Percentiles rank a stretch among this genome's conserved stretches.
These are phyloP conservation scores for Halotydeus destructor DNA, from an alignment of 1,140 invertebrate genomes.

Conservation along the genomic window DNA sequence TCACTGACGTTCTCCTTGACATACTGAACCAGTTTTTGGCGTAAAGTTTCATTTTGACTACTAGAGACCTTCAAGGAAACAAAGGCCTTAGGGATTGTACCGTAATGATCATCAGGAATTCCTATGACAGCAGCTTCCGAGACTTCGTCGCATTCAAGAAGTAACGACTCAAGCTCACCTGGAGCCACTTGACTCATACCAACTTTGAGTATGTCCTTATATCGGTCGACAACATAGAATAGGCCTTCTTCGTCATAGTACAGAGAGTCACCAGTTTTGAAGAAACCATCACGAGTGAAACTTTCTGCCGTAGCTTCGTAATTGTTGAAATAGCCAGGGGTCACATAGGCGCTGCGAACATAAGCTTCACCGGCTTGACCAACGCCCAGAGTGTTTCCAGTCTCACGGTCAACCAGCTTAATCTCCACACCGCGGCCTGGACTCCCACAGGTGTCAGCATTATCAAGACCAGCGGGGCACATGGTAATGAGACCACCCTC, in stretches of 20 bases:
- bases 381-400: slow-evolving; percentile 15
- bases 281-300: slow-evolving; percentile 45
- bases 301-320: slow-evolving; percentile 43
- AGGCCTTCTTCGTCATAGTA: slow-evolving; percentile 19
- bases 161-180: slow-evolving; percentile 21
- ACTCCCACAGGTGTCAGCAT: neutral
- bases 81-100: slow-evolving; percentile 44
- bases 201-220: slow-evolving; percentile 21
- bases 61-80: slow-evolving; percentile 16
- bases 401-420: slow-evolving; percentile 23
- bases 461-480: neutral
- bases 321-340: slow-evolving; percentile 48
- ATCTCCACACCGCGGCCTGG: slow-evolving; percentile 10
- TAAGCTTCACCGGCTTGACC: slow-evolving; percentile 23
- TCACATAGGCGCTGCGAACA: slow-evolving; percentile 24
- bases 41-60: too few relatives aligned
- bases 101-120: slow-evolving; percentile 66
- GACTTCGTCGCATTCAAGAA: slow-evolving; percentile 54
- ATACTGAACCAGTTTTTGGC: too few relatives aligned
- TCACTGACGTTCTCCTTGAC: slow-evolving; percentile 19
- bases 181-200: slow-evolving; percentile 18
- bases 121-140: slow-evolving; percentile 68
- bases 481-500: too few relatives aligned
- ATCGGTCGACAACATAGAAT: slow-evolving; percentile 20
- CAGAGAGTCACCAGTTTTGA: slow-evolving; percentile 34